A percentile compares a stretch with the other conserved stretches of the same genome.
phyloP scores from a whole-genome alignment of 1,140 invertebrate genomes.

The Drosophila gunungcola region DNA sequence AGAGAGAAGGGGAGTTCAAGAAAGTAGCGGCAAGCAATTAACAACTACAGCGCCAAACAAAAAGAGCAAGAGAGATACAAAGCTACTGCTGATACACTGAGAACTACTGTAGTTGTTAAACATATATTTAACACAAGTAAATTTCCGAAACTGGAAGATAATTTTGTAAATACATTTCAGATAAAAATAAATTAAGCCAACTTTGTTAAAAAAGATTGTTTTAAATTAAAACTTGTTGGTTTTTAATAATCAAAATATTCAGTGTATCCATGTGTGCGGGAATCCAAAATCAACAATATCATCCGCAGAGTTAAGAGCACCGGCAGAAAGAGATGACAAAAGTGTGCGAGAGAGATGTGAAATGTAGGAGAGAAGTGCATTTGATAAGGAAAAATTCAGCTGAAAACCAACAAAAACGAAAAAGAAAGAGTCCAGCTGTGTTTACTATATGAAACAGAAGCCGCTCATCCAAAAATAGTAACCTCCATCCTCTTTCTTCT shows the following conservation, averaged over 20 bases:
- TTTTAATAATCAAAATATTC: background rate
- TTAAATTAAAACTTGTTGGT: too few species aligned
- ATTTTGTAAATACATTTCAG: too few species aligned
- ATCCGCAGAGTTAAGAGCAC: slow-evolving; percentile 44
- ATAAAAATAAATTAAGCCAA: too few species aligned
- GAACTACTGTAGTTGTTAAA: background rate
- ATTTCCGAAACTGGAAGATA: too few species aligned
- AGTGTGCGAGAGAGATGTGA: background rate
- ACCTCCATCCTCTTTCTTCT: background rate
- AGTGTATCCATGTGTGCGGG: slow-evolving; percentile 45
- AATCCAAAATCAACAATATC: slow-evolving; percentile 34
- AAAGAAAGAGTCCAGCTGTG: slow-evolving; percentile 57
- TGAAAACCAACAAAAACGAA: slow-evolving; percentile 28
- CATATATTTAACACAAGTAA: too few species aligned
- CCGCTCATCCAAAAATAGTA: slow-evolving; percentile 54
- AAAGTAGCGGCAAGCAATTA: slow-evolving; percentile 80
- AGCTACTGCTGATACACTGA: slow-evolving; percentile 13
- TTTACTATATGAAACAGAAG: slow-evolving; percentile 44
- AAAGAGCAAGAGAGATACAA: slow-evolving; percentile 11
- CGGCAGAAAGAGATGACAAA: background rate
- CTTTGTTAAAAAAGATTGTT: too few species aligned
- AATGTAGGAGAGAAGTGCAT: slow-evolving; percentile 48
- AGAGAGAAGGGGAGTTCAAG: slow-evolving; percentile 45
- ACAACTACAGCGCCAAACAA: slow-evolving; percentile 77
- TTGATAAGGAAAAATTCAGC: slow-evolving; percentile 69